A percentile compares a stretch with the other conserved stretches of the same genome.
phyloP scores from a whole-genome alignment of 1,140 invertebrate species.

The Goniozus legneri region DNA sequence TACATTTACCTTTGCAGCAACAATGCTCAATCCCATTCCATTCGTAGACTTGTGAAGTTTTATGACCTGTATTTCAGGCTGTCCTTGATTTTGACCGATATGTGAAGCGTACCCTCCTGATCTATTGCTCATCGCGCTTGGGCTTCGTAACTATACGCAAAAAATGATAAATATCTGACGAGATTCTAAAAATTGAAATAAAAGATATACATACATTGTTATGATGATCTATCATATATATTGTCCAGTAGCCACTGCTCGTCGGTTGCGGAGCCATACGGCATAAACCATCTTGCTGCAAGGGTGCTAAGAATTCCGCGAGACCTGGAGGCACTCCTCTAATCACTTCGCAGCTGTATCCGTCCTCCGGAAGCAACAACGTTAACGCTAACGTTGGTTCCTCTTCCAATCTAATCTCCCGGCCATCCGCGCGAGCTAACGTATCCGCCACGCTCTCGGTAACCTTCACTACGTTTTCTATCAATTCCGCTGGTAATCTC shows the following conservation, averaged over 20 bases:
- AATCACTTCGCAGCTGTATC: slow-evolving; percentile 96
- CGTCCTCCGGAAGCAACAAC: slow-evolving; percentile 93
- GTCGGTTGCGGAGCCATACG: slow-evolving; percentile 84
- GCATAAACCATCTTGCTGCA: slow-evolving; percentile 84
- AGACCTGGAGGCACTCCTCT: slow-evolving; percentile 88
- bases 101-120: slow-evolving; percentile 53
- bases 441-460: slow-evolving; percentile 93
- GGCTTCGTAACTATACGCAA: slow-evolving; percentile 59
- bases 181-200: not conserved
- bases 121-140: slow-evolving; percentile 60
- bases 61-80: slow-evolving; percentile 79
- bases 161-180: slow-evolving; percentile 17
- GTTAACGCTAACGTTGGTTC: slow-evolving; percentile 84
- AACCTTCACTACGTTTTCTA: slow-evolving; percentile 68
- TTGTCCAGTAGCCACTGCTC: slow-evolving; percentile 90
- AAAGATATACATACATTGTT: slow-evolving; percentile 49
- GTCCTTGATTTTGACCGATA: slow-evolving; percentile 45
- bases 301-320: slow-evolving; percentile 85
- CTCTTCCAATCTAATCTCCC: slow-evolving; percentile 79
- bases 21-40: slow-evolving; percentile 91
- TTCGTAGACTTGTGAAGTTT: slow-evolving; percentile 86
- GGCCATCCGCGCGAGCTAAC: slow-evolving; percentile 82
- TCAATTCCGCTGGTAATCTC: slow-evolving; percentile 60
- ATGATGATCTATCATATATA: slow-evolving; percentile 76
- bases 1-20: slow-evolving; percentile 78